Evolutionary conservation across 2,113 vertebrate genomes (phyloP).

Genomic region (Megaceryle maxima): DNA sequence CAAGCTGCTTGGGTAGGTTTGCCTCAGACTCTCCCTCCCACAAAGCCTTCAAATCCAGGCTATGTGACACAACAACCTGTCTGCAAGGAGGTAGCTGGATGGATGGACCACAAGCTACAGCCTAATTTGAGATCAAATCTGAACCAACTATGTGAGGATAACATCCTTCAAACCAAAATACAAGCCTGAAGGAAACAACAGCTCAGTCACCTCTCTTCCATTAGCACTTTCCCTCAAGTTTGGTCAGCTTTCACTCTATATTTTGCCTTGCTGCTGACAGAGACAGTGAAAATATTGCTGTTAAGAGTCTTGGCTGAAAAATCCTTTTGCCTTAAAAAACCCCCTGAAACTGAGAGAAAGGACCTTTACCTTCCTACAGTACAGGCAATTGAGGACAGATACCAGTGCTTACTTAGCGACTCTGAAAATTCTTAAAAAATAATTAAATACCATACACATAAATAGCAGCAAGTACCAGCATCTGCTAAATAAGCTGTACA

Average conservation of each 20-base stretch:
- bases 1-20: neutral
- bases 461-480: neutral
- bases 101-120: neutral
- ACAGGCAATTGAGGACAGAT: neutral
- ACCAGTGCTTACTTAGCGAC: neutral
- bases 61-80: neutral
- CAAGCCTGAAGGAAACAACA: neutral
- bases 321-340: neutral
- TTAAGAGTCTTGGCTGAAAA: neutral
- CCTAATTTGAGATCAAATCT: neutral
- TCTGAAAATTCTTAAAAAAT: neutral
- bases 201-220: neutral
- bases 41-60: neutral
- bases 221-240: neutral
- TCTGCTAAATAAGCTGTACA: neutral
- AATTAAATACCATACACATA: neutral
- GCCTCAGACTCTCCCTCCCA: neutral
- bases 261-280: neutral
- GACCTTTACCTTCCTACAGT: neutral
- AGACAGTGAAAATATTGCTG: neutral
- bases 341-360: neutral
- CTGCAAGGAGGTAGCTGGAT: fast-evolving
- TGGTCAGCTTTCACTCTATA: neutral
- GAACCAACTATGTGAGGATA: neutral
- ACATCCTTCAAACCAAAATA: neutral